These are phyloP conservation scores for Sylvilagus bachmani DNA, from an alignment of 2,113 vertebrate genomes.

Conservation along the genomic window DNA sequence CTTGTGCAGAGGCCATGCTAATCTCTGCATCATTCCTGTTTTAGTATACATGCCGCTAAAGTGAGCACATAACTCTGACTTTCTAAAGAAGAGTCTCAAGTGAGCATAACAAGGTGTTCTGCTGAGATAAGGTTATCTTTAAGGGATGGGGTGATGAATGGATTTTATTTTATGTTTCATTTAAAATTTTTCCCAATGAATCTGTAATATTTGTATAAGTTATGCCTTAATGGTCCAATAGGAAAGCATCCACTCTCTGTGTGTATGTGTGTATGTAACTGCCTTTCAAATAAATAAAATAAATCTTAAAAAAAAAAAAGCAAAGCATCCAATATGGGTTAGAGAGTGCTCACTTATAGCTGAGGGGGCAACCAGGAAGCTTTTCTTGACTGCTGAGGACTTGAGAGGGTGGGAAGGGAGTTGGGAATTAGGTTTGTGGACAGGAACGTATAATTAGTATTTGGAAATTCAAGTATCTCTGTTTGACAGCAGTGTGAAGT, in stretches of 20 bases:
- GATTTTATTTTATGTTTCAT: conserved; percentile 43
- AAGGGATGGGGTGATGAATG: neutral
- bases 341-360: neutral
- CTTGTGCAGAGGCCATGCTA: too few species aligned
- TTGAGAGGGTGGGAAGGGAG: neutral
- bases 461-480: neutral
- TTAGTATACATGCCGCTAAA: too few species aligned
- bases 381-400: neutral
- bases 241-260: too few species aligned
- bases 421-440: neutral
- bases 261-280: too few species aligned
- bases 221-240: neutral
- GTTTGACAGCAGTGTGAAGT: neutral
- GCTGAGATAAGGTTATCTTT: conserved; percentile 3
- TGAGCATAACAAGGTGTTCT: neutral
- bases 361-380: neutral
- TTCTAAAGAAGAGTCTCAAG: neutral
- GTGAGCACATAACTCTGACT: too few species aligned
- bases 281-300: too few species aligned
- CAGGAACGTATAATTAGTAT: neutral
- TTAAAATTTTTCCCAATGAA: neutral
- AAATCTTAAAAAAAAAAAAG: neutral
- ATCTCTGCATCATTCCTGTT: too few species aligned
- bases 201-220: neutral
- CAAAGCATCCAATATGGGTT: neutral